phyloP scores from a whole-genome alignment of 2,888 invertebrate species.

The Caenorhabditis sulstoni region DNA sequence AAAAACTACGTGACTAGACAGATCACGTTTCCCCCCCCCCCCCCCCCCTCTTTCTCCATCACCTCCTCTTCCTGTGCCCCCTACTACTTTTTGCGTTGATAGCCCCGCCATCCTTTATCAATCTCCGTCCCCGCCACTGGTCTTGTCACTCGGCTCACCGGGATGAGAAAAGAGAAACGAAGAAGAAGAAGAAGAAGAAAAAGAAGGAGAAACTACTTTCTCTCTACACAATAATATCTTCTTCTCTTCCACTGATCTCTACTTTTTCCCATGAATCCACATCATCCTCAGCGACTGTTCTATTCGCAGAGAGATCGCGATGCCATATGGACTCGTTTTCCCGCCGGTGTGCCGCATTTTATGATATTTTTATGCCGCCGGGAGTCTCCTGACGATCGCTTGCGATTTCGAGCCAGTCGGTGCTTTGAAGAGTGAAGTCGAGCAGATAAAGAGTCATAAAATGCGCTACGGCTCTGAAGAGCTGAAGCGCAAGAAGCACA shows the following conservation, averaged over 20 bases:
- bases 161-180: constrained; percentile 11
- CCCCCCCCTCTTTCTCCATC: not conserved
- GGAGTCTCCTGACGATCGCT: constrained; percentile 20
- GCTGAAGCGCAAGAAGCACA: constrained; percentile 23
- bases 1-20: constrained; percentile 50
- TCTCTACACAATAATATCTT: constrained; percentile 47
- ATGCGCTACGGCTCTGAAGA: constrained; percentile 15
- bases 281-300: constrained; percentile 6
- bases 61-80: no score
- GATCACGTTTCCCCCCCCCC: constrained; percentile 47
- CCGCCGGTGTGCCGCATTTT: constrained; percentile 7
- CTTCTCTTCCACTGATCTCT: constrained; percentile 46
- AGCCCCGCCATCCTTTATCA: constrained; percentile 50
- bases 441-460: constrained; percentile 60
- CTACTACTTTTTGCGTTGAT: constrained; percentile 48
- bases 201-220: constrained; percentile 32
- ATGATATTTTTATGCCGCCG: constrained; percentile 50
- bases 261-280: constrained; percentile 37
- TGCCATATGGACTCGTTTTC: constrained; percentile 31
- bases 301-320: no score
- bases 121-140: constrained; percentile 54
- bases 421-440: constrained; percentile 10
- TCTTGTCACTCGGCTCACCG: constrained; percentile 52
- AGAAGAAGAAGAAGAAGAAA: constrained; percentile 20
- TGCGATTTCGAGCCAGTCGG: constrained; percentile 35